Percentiles rank a stretch among this genome's conserved stretches.
Evolutionary conservation across 2,797 vertebrate genomes (phyloP).

Genomic region (Ptychadena robeensis): DNA sequence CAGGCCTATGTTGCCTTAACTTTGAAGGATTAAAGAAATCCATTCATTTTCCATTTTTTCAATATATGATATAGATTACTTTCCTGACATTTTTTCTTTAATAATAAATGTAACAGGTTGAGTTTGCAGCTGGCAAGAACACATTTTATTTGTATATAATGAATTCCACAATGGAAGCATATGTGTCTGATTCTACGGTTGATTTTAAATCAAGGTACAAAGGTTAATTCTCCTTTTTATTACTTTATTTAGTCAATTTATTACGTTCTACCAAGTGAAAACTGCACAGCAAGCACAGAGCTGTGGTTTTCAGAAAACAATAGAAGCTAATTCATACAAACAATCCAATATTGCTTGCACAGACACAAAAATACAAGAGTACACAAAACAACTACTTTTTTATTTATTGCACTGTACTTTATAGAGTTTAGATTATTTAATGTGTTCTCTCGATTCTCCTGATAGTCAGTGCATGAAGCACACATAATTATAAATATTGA

Average conservation of each 20-base stretch:
- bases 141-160: background rate
- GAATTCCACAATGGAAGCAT: background rate
- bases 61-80: background rate
- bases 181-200: background rate
- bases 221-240: background rate
- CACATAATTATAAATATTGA: no score
- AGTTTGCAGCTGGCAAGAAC: background rate
- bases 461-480: background rate
- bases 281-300: constrained; percentile 13
- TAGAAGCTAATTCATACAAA: constrained; percentile 12
- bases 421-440: constrained; percentile 5
- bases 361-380: constrained; percentile 8
- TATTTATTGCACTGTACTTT: background rate
- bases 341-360: constrained; percentile 33
- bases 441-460: background rate
- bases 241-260: background rate
- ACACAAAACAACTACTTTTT: background rate
- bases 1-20: background rate
- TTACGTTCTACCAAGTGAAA: background rate
- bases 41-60: background rate
- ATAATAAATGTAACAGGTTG: no score
- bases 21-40: background rate
- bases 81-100: background rate
- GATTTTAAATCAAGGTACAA: background rate
- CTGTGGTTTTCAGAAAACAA: constrained; percentile 20